Evolutionary conservation across 2,113 vertebrate genomes (phyloP), one percentile per base, ranked within the genome.

Genomic region (Tiliqua scincoides): DNA sequence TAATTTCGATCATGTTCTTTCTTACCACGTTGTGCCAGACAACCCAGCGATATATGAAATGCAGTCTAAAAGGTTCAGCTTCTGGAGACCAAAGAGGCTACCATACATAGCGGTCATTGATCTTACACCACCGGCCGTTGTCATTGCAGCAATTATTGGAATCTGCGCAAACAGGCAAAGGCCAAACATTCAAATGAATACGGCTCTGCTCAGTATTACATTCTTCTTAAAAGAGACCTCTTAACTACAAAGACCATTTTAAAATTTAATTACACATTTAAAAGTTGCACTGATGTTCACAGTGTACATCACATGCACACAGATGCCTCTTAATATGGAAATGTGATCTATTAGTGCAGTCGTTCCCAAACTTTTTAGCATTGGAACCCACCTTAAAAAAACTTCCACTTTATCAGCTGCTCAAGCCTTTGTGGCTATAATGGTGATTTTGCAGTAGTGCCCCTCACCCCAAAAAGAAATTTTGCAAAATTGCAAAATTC

Each of bases 21-120:
- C 97, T 96, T 92, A 98, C 98, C 98, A 99, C 0, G 98, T 98
- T 40, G 98, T 97, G 32, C 98, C 98, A 2, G 98, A 98, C 68
- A 97, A 96, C 32, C 96, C 97, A 35, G 96, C 96, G 78, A 98
- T 94, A 88, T 98, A 98, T 6, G 95, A 97, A 65, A 96, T 85
- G 35, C 97, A 95, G 79, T 98, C 97, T 79, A 98, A 80, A 82
- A 98, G 89, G 43, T 96, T 97, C 62, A 97, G 87, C 18, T 96
- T 94, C 95, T 98, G 95, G 71, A 98, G 96, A 14, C 92, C 97
- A 91, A 89, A 94, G 10, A 98, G 93, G 32, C 96, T 96, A n/a
- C 98, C 98, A 0, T 93, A 95, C 85, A 97, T 90, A 0, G 96
- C 93, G 0, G 94, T 97, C 97, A 98, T 97, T 30, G 98, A 97